Conservation (phyloP, 2,888 invertebrate genomes). For the Archips xylosteana region DNA sequence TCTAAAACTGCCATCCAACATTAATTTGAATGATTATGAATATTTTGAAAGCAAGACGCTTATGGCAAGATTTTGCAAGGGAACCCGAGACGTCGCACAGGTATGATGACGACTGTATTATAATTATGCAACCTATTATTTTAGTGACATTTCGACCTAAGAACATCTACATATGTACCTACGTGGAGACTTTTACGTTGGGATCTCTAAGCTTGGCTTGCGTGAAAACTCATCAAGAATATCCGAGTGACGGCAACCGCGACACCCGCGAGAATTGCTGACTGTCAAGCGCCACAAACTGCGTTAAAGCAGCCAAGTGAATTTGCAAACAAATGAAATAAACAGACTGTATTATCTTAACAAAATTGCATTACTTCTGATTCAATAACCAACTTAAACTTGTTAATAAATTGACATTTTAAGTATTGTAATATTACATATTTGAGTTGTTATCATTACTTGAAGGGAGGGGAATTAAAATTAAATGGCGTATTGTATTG, state of each 20-base stretch:
- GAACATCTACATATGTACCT: too few relatives aligned
- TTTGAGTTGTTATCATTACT: neutral
- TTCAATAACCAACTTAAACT: neutral
- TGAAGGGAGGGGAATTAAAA: neutral
- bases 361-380: neutral
- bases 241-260: conserved; percentile 14
- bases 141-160: too few relatives aligned
- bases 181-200: too few relatives aligned
- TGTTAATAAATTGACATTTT: neutral
- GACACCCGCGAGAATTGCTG: conserved; percentile 11
- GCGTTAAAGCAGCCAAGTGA: neutral
- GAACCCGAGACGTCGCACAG: too few relatives aligned
- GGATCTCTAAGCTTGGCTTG: neutral
- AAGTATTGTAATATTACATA: neutral
- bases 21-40: too few relatives aligned
- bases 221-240: neutral
- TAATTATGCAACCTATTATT: too few relatives aligned
- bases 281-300: conserved; percentile 3
- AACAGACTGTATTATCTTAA: neutral
- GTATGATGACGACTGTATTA: too few relatives aligned
- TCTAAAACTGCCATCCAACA: too few relatives aligned
- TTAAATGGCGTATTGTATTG: neutral
- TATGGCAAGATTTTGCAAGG: too few relatives aligned
- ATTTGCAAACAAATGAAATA: neutral
- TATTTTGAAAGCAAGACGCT: too few relatives aligned